phyloP scores from a whole-genome alignment of 2,113 vertebrate species.

The Aleadryas rufinucha region DNA sequence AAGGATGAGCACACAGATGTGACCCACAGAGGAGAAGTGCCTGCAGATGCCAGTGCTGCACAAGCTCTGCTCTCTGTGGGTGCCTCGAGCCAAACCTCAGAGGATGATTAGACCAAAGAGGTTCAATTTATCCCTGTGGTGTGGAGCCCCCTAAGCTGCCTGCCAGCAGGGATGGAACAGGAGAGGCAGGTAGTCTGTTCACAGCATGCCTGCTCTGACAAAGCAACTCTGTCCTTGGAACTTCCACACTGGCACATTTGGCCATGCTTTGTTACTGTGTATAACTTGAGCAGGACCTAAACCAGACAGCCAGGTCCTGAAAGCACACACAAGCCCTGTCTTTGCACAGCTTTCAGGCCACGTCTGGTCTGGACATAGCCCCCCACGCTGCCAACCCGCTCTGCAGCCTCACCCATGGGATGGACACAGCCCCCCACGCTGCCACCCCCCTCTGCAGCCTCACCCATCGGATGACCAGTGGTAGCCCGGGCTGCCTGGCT shows the following conservation, averaged over 20 bases:
- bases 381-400: background rate
- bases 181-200: background rate
- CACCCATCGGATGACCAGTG: conserved; percentile 96
- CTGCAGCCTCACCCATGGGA: conserved; percentile 79
- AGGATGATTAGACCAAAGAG: background rate
- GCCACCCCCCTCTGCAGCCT: background rate
- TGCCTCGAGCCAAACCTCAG: background rate
- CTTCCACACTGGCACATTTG: background rate
- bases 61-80: background rate
- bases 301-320: background rate
- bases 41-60: background rate
- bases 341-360: background rate
- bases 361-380: background rate
- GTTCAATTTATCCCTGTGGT: background rate
- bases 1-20: background rate
- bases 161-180: background rate
- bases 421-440: background rate
- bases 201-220: background rate
- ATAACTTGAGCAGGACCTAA: background rate
- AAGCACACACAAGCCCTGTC: background rate
- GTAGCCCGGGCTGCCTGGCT: conserved; percentile 74
- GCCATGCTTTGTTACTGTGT: background rate
- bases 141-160: background rate
- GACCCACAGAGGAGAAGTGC: background rate
- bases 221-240: background rate